Base-by-base conservation (phyloP, 2,113 vertebrate genomes). In the Sylvilagus bachmani region DNA sequence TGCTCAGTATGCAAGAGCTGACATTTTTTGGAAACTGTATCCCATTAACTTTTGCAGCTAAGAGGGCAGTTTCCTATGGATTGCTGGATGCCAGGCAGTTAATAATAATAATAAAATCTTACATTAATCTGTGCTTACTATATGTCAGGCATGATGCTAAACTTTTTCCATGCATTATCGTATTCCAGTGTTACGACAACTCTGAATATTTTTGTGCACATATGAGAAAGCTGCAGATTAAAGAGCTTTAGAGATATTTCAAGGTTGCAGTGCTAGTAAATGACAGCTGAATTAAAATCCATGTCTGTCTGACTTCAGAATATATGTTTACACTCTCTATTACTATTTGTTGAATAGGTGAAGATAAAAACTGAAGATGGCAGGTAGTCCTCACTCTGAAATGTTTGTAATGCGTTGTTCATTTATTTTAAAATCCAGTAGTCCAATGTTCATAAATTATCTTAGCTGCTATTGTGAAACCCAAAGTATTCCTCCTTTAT, bases 341-440 rank as follows among this genome's bases (percentile, higher is more conserved):
- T 67, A 44, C 29, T 83, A 94, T 33, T 86, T 58, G 14, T 5
- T 49, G 16, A 78, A 81, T 2, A 73, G 61, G 49, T 44, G 24
- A 51, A 86, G 79, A 69, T 86, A 78, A 69, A 91, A 85, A 33
- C 2, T 12, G 16, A 89, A 91, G 22, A 24, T 12, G 29, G 33
- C 0, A 64, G 25, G 21, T 1, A 36, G 64, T 75, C 86, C 31
- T 79, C 73, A 90, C 69, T 95, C 38, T 74, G 75, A 86, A 91
- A 55, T 29, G 27, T 96, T 78, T 83, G n/a, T 70, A 92, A 89
- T 38, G 9, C n/a, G 22, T 77, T 86, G 61, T 11, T 61, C 66
- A 58, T 87, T 75, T 88, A 85, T 91, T 90, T 93, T 66, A 62
- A 81, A 84, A 87, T 84, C 51, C 7, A 66, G 58, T 67, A 86